Conservation (phyloP, 2,888 invertebrate genomes). For the Schizaphis graminum region DNA sequence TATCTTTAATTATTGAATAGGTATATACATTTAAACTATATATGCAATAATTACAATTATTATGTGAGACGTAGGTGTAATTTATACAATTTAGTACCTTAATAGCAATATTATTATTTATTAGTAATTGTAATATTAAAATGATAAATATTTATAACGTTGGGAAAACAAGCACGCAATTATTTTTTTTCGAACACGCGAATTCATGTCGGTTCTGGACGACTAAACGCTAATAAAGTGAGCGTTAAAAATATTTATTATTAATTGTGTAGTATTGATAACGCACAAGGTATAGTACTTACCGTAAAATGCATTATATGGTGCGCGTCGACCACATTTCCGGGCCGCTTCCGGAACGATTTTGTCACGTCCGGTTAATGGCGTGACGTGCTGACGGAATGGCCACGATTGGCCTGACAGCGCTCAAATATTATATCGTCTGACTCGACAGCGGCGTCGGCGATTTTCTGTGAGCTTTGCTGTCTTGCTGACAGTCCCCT, state of each 20-base stretch:
- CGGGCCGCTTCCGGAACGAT: conserved; percentile 34
- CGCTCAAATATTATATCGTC: conserved; percentile 22
- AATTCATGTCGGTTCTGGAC: background rate
- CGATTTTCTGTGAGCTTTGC: background rate
- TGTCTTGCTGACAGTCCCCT: conserved; percentile 10
- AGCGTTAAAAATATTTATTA: background rate
- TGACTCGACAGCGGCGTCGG: background rate
- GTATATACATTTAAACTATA: too few relatives aligned
- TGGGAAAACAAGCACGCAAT: background rate
- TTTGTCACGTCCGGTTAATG: conserved; percentile 44
- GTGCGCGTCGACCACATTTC: conserved; percentile 30
- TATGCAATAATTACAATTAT: too few relatives aligned
- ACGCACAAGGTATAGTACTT: background rate
- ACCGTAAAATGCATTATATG: background rate
- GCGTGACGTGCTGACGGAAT: conserved; percentile 5
- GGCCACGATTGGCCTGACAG: conserved; percentile 22
- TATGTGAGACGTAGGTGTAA: too few relatives aligned
- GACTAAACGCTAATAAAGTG: background rate
- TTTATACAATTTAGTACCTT: too few relatives aligned
- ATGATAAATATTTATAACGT: background rate
- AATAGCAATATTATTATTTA: background rate
- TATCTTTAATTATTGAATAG: too few relatives aligned
- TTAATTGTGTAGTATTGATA: background rate
- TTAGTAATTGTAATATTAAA: too few relatives aligned
- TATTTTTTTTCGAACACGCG: background rate